These are phyloP conservation scores for Lepus oiostolus DNA, from an alignment of 2,797 vertebrate genomes.

Conservation along the genomic window DNA sequence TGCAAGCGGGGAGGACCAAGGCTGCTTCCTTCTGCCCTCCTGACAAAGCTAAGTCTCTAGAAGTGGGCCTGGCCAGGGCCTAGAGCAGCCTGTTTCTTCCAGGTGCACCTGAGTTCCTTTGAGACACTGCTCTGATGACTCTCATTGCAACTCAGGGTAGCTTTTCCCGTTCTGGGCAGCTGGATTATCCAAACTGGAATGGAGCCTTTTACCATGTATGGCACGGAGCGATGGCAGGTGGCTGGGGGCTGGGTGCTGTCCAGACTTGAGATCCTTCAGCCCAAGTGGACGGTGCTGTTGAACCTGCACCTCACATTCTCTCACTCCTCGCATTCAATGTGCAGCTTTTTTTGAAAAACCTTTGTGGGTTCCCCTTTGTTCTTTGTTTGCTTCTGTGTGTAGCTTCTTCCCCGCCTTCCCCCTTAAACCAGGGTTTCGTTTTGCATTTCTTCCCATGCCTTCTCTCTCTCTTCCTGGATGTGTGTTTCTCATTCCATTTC, in stretches of 20 bases:
- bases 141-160: no score
- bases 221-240: not conserved
- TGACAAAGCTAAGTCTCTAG: no score
- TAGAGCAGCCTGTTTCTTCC: not conserved
- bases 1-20: not conserved
- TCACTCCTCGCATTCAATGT: not conserved
- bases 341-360: not conserved
- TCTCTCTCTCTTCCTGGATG: not conserved
- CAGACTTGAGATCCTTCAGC: not conserved
- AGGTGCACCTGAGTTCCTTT: not conserved
- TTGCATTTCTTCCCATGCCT: not conserved
- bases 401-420: rapidly evolving
- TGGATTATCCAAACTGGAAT: not conserved
- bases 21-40: not conserved
- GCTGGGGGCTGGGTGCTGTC: not conserved
- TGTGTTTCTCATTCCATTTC: not conserved
- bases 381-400: not conserved
- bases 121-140: not conserved
- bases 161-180: not conserved
- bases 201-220: not conserved
- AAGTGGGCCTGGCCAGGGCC: not conserved
- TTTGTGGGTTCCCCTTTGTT: no score
- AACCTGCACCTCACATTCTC: no score
- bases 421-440: not conserved
- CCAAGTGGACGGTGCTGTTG: not conserved